Percentiles rank a stretch among this genome's conserved stretches.
These are phyloP conservation scores for Drosophila nr. fundita DNA, from an alignment of 2,888 invertebrate species.

Conservation along the genomic window DNA sequence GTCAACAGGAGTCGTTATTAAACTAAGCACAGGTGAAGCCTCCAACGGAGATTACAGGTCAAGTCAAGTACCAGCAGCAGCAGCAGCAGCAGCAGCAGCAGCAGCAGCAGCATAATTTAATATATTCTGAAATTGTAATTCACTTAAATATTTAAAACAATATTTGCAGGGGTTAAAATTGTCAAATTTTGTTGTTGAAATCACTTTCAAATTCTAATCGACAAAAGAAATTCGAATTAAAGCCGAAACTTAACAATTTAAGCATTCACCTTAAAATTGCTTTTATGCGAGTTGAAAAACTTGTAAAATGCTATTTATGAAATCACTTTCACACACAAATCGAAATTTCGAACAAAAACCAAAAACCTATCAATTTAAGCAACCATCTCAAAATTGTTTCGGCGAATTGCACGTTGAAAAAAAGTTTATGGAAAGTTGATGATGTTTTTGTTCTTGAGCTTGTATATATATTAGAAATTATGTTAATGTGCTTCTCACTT, in stretches of 20 bases:
- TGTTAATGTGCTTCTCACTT: constrained; percentile 47
- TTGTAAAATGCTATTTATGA: background rate
- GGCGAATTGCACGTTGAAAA: constrained; percentile 7
- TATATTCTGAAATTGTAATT: constrained; percentile 7
- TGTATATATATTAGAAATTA: constrained; percentile 38
- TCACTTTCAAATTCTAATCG: background rate
- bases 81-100: background rate
- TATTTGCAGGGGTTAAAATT: background rate
- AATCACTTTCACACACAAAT: background rate
- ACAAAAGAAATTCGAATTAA: background rate
- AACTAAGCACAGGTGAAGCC: constrained; percentile 35
- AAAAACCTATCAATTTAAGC: constrained; percentile 8
- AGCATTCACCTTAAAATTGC: background rate
- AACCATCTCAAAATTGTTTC: background rate
- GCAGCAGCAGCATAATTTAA: constrained; percentile 16
- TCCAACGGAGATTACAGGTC: constrained; percentile 66
- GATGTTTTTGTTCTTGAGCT: constrained; percentile 22
- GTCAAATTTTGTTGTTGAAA: background rate
- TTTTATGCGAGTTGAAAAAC: background rate
- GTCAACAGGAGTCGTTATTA: constrained; percentile 57
- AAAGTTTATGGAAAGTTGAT: constrained; percentile 21
- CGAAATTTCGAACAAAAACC: background rate
- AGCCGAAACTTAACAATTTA: background rate
- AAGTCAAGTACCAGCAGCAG: constrained; percentile 30
- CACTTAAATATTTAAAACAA: background rate